A percentile compares a stretch with the other conserved stretches of the same genome.
Conservation (phyloP, 2,797 vertebrate species). For the Argentina silus region DNA sequence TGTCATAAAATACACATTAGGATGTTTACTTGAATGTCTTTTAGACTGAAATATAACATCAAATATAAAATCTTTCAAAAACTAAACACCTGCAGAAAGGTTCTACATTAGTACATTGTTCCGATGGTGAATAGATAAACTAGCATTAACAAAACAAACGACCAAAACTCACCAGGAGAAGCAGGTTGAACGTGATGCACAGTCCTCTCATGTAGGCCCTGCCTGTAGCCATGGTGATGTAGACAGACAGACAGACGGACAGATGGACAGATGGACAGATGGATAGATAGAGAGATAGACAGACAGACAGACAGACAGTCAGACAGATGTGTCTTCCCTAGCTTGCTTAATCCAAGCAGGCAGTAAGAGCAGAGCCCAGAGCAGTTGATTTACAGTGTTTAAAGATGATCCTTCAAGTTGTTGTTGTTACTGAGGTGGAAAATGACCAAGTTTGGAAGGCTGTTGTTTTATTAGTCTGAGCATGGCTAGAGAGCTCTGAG, state of each 20-base stretch:
- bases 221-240: slow-evolving; percentile 34
- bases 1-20: not conserved
- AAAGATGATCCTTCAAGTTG: slow-evolving; percentile 33
- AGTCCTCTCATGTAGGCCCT: slow-evolving; percentile 36
- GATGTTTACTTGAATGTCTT: not conserved
- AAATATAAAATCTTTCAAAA: not conserved
- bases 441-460: slow-evolving; percentile 46
- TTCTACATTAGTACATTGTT: too few species aligned
- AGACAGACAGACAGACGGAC: not conserved
- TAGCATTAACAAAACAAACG: not conserved
- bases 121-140: not conserved
- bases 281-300: too few species aligned
- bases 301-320: too few species aligned
- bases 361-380: not conserved
- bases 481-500: not conserved
- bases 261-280: not conserved
- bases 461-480: slow-evolving; percentile 7
- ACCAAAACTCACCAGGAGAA: slow-evolving; percentile 33
- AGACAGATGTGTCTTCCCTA: too few species aligned
- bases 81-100: too few species aligned
- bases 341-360: too few species aligned
- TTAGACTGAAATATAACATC: not conserved
- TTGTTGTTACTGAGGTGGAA: slow-evolving; percentile 44
- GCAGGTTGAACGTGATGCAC: slow-evolving; percentile 37
- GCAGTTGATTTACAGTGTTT: slow-evolving; percentile 41